Conservation (phyloP, 2,888 invertebrate genomes). For the Eilema sororculum region DNA sequence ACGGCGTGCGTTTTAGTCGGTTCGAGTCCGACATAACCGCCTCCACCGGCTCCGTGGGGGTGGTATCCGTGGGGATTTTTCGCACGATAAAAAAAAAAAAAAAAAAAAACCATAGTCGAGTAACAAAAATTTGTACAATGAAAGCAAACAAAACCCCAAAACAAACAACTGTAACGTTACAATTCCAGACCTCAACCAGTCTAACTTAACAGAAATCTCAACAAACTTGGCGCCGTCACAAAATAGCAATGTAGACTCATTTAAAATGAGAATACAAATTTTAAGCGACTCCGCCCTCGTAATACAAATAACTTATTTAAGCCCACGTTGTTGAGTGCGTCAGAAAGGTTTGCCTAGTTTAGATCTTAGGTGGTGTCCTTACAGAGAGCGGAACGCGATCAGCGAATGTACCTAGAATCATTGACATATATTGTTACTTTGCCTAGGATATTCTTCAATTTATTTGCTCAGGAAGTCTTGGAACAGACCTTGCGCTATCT, state of each 20-base stretch:
- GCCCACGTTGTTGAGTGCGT: constrained; percentile 12
- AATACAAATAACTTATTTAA: constrained; percentile 19
- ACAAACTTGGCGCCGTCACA: neutral
- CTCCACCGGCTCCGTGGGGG: too few relatives aligned
- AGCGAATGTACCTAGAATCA: neutral
- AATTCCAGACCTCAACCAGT: neutral
- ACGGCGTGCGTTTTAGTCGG: too few relatives aligned
- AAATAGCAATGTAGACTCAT: neutral
- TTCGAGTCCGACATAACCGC: too few relatives aligned
- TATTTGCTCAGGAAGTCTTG: too few relatives aligned
- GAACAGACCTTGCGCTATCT: too few relatives aligned
- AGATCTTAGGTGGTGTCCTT: neutral
- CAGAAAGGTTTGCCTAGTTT: constrained; percentile 16
- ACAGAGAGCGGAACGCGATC: neutral
- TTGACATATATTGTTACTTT: too few relatives aligned
- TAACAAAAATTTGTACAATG: neutral
- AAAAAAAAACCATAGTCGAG: too few relatives aligned
- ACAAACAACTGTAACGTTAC: neutral
- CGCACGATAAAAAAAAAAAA: too few relatives aligned
- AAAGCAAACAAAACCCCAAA: neutral
- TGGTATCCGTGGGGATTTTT: too few relatives aligned
- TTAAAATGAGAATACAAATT: constrained; percentile 9
- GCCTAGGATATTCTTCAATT: too few relatives aligned
- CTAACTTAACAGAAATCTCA: neutral
- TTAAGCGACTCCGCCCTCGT: constrained; percentile 11